Evolutionary conservation across 2,888 invertebrate species (phyloP).

Genomic region (Mythimna vitellina): DNA sequence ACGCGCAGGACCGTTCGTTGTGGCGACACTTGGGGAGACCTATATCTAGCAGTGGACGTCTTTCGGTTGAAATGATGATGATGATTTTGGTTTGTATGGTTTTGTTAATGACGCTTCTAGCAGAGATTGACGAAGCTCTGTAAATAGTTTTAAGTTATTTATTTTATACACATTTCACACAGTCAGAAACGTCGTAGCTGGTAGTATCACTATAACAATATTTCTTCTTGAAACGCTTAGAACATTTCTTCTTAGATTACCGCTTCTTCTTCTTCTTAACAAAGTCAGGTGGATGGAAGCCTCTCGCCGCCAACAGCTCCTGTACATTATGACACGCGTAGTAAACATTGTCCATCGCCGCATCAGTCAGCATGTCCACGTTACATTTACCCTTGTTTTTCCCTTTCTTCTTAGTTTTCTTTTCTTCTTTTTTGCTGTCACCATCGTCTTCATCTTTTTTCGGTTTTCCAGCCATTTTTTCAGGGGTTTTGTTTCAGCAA

Average conservation of each 20-base stretch:
- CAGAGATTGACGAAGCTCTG: background rate
- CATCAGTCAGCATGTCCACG: conserved; percentile 96
- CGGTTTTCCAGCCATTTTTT: conserved; percentile 81
- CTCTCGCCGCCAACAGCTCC: conserved; percentile 95
- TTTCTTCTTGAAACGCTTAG: background rate
- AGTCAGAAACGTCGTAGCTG: background rate
- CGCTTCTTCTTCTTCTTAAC: conserved; percentile 97
- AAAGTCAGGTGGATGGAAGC: conserved; percentile 97
- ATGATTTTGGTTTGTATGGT: too few species aligned
- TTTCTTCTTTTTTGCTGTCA: conserved; percentile 86
- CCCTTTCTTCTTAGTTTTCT: conserved; percentile 89
- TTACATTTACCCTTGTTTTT: conserved; percentile 92
- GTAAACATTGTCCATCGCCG: conserved; percentile 98
- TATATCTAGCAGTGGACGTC: too few species aligned
- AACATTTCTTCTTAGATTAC: conserved; percentile 69
- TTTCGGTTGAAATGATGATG: too few species aligned
- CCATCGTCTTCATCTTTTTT: conserved; percentile 87
- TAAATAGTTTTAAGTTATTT: background rate
- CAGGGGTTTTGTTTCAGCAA: conserved; percentile 16
- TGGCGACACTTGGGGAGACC: too few species aligned
- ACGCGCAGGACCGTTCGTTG: too few species aligned
- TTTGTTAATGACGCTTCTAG: too few species aligned
- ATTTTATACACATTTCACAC: background rate
- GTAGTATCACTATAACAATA: background rate
- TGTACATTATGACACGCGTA: conserved; percentile 98